Base-by-base conservation (phyloP, 2,888 invertebrate genomes). In the Hanleya hanleyi region DNA sequence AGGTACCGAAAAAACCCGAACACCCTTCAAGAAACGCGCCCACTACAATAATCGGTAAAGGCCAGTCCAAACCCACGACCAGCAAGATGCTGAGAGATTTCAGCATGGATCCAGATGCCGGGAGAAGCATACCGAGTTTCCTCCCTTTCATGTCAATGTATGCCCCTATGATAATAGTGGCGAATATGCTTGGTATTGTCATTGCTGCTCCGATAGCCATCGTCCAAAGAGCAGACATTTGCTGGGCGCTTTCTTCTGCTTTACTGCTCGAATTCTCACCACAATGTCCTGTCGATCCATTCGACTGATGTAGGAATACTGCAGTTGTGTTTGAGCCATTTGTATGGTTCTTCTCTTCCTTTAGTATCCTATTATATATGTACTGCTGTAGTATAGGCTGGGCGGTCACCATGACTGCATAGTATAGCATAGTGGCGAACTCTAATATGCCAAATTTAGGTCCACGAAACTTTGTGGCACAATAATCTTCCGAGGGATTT, bases 1-100 rank as follows among this genome's bases (percentile, higher is more conserved):
- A 57, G 2, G 71, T 73, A 49, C 74, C 73, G 67, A 76, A 70
- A n/a, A 75, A 74, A 1, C 82, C 83, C 9, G 77, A 77, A 1
- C 71, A 29, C 0, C 80, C 83, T 33, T 82, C 80, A 0, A 80
- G 22, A 47, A 77, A 41, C 37, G 66, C 68, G 18, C 71, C 75
- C 26, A 75, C 72, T 7, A 80, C 29, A 32, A 77, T 74, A 50
- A 57, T 32, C 22, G 22, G 29, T 32, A 57, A 26, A 22, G 57
- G 57, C 32, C 22, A 29, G 57, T 57, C 29, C 2, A 57, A 57
- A 22, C 29, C 29, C 1, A 57, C 9, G 57, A 57, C 57, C 7
- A 57, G 57, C 57, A 57, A 29, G 1, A 32, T 57, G 4, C 18
- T 4, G 4, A 29, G 3, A 2, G 9, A 15, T 26, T 57, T 57